Conservation (phyloP, 2,888 invertebrate species). For the Drosophila crucigera region DNA sequence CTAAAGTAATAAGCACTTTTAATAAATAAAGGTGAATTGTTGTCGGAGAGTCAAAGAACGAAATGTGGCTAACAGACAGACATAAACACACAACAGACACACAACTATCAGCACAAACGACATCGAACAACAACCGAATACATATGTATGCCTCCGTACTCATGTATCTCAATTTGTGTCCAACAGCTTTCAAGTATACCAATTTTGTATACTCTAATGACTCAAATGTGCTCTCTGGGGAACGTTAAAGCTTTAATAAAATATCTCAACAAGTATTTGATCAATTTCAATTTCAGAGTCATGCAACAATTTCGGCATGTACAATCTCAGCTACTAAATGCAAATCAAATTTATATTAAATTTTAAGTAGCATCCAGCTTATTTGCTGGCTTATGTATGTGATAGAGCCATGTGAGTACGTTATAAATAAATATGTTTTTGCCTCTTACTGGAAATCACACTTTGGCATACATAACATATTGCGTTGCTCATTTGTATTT, state of each 20-base stretch:
- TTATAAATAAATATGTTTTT: background rate
- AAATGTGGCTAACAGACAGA: slow-evolving; percentile 5
- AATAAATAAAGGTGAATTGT: slow-evolving; percentile 76
- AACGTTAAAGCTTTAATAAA: background rate
- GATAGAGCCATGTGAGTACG: background rate
- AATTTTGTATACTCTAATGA: background rate
- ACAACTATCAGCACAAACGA: slow-evolving; percentile 14
- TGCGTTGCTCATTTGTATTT: background rate
- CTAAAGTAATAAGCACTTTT: slow-evolving; percentile 81
- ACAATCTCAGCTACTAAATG: background rate
- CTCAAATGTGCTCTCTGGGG: background rate
- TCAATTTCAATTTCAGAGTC: background rate
- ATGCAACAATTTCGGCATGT: background rate
- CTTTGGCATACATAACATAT: background rate
- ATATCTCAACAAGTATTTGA: background rate
- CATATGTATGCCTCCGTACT: background rate
- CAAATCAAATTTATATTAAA: background rate
- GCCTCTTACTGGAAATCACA: background rate
- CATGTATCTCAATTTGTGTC: background rate
- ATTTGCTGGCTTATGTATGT: background rate
- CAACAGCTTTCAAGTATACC: background rate
- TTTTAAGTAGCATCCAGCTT: background rate
- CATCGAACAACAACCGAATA: slow-evolving; percentile 1
- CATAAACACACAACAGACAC: background rate
- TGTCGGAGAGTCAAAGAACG: slow-evolving; percentile 18